Evolutionary conservation across 53 echinoderm and acorn worm species (phyloP), one percentile per base, ranked within the genome.

Genomic region (Henricia sp.): DNA sequence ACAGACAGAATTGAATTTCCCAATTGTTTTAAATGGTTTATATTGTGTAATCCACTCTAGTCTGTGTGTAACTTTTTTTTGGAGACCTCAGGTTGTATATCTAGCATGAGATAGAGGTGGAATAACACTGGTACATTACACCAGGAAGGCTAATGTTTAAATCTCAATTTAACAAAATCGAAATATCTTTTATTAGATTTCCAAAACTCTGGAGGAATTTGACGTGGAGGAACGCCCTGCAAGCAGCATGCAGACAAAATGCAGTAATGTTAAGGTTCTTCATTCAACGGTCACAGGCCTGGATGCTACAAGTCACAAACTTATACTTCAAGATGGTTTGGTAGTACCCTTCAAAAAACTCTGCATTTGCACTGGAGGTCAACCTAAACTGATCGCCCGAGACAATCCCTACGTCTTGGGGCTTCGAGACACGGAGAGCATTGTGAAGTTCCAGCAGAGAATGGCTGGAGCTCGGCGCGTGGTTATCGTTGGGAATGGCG

Each of bases 371-470:
- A 90, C 90, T 2, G 97, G 97, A 16, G 97, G 92, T 25, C 54
- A 71, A 38, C 92, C 97, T 0, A 94, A 90, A 27, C 43, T 92
- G 13, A 94, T 97, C 32, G 85, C 77, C 20, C 62, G 68, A 40
- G 90, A 86, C 56, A 92, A 90, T 59, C 97, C 97, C 2, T 74
- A 80, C 50, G 94, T 97, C 25, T 41, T 97, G 30, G 97, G 97
- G 50, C 94, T 97, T 32, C 68, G 97, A 58, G 97, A 97, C 84
- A 97, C 97, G 1, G 97, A 97, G 54, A 97, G 94, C 41, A 94
- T 97, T 14, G 64, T 85, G 5, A 82, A 80, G 1, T 97, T 97
- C 35, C 97, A 97, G 82, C 56, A 75, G 46, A 90, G 92, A 64
- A 78, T 97, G 35, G 56, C 80, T 13, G 92, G 92, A 42, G 94